phyloP scores from a whole-genome alignment of 64 coral and sea anemone species.

The Pocillopora damicornis region DNA sequence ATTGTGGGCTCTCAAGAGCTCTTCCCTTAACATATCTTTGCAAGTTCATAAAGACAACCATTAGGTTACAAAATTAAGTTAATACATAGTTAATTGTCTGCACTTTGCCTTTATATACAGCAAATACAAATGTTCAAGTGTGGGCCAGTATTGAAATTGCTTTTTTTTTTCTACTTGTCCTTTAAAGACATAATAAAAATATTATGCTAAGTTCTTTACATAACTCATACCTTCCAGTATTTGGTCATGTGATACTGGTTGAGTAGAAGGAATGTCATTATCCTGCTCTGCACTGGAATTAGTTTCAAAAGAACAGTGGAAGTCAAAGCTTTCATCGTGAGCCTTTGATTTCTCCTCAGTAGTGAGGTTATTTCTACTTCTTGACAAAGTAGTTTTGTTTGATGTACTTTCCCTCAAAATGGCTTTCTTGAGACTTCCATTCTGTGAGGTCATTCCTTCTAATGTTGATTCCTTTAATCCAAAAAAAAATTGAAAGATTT shows the following conservation, averaged over 20 bases:
- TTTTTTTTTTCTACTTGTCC: too few relatives aligned
- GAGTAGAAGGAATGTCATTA: constrained; percentile 39
- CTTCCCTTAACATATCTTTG: too few relatives aligned
- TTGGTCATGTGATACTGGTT: constrained; percentile 49
- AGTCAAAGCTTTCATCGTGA: constrained; percentile 48
- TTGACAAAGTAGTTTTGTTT: constrained; percentile 29
- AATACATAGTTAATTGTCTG: too few relatives aligned
- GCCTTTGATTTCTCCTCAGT: constrained; percentile 27
- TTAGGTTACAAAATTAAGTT: too few relatives aligned
- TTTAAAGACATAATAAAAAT: too few relatives aligned
- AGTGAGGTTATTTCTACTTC: constrained; percentile 3
- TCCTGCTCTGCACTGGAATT: constrained; percentile 46
- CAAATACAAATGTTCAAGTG: too few relatives aligned
- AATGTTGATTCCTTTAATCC: constrained; percentile 2
- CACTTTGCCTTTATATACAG: too few relatives aligned
- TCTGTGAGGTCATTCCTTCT: constrained; percentile 9
- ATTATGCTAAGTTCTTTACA: too few relatives aligned
- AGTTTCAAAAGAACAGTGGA: constrained; percentile 81
- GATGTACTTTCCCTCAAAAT: constrained; percentile 59
- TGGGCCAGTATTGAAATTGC: too few relatives aligned
- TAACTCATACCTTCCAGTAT: constrained; percentile 60
- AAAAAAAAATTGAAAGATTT: background rate
- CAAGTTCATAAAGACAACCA: too few relatives aligned
- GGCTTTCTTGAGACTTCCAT: constrained; percentile 9
- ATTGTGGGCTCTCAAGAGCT: too few relatives aligned